Evolutionary conservation across 1,140 invertebrate genomes (phyloP).

Genomic region (Ylistrum balloti): DNA sequence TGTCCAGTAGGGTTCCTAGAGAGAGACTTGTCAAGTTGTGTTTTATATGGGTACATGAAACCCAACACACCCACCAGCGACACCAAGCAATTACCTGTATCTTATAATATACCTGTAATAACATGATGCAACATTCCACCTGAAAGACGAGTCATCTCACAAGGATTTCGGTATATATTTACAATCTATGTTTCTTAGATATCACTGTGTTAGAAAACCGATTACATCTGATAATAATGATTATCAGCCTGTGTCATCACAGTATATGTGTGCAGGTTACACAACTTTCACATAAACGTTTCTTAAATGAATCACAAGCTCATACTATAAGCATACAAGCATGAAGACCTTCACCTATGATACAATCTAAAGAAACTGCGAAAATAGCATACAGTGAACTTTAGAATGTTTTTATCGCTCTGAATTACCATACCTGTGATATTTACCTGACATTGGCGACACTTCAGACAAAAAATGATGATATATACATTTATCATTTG

Average conservation of each 20-base stretch:
- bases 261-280: not conserved
- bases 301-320: not conserved
- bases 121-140: not conserved
- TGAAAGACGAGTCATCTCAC: not conserved
- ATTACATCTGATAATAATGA: not conserved
- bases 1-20: not conserved
- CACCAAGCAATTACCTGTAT: not conserved
- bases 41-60: not conserved
- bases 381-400: not conserved
- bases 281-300: not conserved
- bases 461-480: not conserved
- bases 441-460: not conserved
- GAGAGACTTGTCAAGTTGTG: not conserved
- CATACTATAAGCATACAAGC: not conserved
- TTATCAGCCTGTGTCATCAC: not conserved
- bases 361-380: slow-evolving; percentile 5
- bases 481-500: not conserved
- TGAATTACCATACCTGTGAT: slow-evolving; percentile 8
- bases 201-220: not conserved
- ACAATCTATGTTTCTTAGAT: not conserved
- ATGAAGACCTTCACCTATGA: slow-evolving; percentile 33
- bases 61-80: not conserved
- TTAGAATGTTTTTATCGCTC: not conserved
- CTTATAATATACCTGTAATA: not conserved
- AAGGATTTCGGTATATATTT: not conserved